These are phyloP conservation scores for Lipotes vexillifer DNA, from an alignment of 2,113 vertebrate genomes.

Conservation along the genomic window DNA sequence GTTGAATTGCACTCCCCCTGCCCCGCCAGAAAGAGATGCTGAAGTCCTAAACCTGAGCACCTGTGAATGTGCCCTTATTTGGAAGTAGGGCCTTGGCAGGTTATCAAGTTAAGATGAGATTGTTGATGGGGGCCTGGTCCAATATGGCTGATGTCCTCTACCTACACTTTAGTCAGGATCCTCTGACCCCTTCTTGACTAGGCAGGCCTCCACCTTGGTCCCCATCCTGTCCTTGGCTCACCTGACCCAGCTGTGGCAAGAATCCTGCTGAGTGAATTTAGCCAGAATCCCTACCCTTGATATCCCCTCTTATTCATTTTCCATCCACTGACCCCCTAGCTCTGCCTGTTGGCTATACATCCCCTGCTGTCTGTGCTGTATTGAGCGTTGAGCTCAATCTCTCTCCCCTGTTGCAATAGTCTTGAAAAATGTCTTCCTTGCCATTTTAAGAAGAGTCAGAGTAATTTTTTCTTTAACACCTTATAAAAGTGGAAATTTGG, in stretches of 20 bases:
- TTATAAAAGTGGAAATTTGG: not conserved
- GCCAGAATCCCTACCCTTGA: not conserved
- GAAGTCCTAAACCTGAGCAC: fast-evolving
- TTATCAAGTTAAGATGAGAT: too few species aligned
- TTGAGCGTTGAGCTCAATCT: not conserved
- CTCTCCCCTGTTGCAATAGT: fast-evolving
- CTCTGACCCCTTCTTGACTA: not conserved
- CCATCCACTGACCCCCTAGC: fast-evolving
- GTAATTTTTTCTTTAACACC: not conserved
- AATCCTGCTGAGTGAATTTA: too few species aligned
- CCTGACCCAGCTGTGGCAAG: not conserved
- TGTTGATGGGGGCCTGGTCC: fast-evolving
- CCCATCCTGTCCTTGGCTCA: not conserved
- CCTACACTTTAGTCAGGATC: not conserved
- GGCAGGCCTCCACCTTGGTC: not conserved
- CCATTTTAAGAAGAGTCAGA: not conserved
- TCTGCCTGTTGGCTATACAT: fast-evolving
- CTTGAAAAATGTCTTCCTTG: not conserved
- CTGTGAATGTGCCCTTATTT: not conserved
- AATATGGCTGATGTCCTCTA: not conserved
- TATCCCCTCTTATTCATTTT: not conserved
- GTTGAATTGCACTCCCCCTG: not conserved
- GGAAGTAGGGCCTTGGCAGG: not conserved
- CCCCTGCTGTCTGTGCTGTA: not conserved
- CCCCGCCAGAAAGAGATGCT: fast-evolving